Evolutionary conservation across 1,140 invertebrate species (phyloP).

Genomic region (Drosophila insularis): DNA sequence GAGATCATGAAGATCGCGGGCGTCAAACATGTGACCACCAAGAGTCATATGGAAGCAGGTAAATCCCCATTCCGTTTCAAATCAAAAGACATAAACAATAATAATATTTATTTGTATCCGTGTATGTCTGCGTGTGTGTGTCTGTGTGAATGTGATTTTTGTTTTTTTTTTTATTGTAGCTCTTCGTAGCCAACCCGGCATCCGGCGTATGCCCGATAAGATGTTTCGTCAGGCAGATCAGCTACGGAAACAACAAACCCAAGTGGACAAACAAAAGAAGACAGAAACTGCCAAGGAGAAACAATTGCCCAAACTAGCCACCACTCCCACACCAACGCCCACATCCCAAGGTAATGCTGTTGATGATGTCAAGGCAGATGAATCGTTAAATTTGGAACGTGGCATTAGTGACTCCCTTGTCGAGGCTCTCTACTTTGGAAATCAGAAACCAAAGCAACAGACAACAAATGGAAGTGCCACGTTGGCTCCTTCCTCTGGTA

Average conservation of each 20-base stretch:
- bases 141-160: constrained; percentile 46
- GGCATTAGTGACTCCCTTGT: constrained; percentile 70
- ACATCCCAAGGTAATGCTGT: neutral
- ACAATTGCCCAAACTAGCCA: constrained; percentile 16
- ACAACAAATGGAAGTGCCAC: constrained; percentile 48
- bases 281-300: constrained; percentile 39
- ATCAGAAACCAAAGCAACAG: constrained; percentile 16
- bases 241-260: constrained; percentile 53
- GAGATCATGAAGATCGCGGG: constrained; percentile 82
- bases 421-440: constrained; percentile 65
- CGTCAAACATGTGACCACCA: constrained; percentile 28
- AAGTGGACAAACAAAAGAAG: constrained; percentile 46
- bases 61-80: constrained; percentile 16
- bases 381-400: constrained; percentile 61
- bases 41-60: constrained; percentile 52
- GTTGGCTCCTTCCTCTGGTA: constrained; percentile 41
- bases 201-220: constrained; percentile 77
- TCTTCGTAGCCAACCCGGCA: constrained; percentile 69
- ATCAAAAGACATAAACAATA: constrained; percentile 53
- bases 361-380: constrained; percentile 33
- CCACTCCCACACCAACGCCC: constrained; percentile 37
- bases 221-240: constrained; percentile 63
- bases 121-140: constrained; percentile 27
- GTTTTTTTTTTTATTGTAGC: constrained; percentile 35
- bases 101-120: constrained; percentile 30